Base-by-base conservation (phyloP, 2,888 invertebrate species). In the Congeria kusceri region DNA sequence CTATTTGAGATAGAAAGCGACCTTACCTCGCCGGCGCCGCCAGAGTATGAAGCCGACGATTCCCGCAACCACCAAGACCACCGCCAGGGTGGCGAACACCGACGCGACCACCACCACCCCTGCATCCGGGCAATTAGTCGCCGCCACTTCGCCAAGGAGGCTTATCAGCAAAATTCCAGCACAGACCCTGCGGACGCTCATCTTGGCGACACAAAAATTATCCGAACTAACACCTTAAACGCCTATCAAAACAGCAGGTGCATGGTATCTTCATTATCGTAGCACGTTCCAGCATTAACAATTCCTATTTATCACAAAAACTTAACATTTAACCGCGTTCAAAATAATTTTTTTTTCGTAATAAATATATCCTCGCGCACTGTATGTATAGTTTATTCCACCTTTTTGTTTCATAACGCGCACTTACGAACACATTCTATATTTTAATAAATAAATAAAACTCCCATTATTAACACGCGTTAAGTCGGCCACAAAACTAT, bases 21-120 rank as follows among this genome's bases (percentile, higher is more conserved):
- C 72, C 84, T 63, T 57, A 86, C 87, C 87, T 81, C 77, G 57
- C 9, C 85, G 72, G 15, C 87, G 72, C 62, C 80, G 83, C 86
- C 86, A 87, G 15, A 86, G 49, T 1, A 84, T 62, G 62, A 87
- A 85, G 67, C 78, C 86, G 44, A 87, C 78, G 74, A 87, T 79
- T 68, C 79, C 87, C 29, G 87, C 78, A 25, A 87, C 82, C 20
- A 89, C 63, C 13, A 87, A 81, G 13, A 89, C 87, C 11, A 88
- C 84, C 2, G 86, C 89, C 49, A 89, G 65, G 0, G 89, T 89
- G 5, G 81, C 79, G 47, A 89, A 84, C n/a, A 89, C 86, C 29
- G 86, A 87, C n/a, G 86, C 89, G 20, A 88, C 85, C 0, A 87
- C 87, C 1, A 88, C 86, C 11, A 88, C 88, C 15, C 85, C 87